Conservation (phyloP, 2,888 invertebrate species). For the Oscheius sp. region DNA sequence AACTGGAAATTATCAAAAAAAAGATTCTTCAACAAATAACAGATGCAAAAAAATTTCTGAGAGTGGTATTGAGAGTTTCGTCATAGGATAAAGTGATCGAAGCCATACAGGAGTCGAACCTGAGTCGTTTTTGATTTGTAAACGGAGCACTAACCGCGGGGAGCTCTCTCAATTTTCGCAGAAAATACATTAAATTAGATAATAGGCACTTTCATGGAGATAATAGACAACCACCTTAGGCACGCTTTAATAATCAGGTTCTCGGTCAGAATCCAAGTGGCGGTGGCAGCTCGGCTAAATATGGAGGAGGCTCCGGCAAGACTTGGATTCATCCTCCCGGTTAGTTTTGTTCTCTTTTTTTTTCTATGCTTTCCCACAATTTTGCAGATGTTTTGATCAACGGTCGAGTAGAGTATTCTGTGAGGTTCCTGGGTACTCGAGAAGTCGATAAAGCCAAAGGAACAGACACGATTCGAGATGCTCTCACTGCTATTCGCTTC, state of each 20-base stretch:
- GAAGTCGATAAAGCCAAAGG: conserved; percentile 96
- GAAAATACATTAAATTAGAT: no score
- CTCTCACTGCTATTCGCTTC: conserved; percentile 85
- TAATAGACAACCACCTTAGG: no score
- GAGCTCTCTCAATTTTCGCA: background rate
- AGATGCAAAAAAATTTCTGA: no score
- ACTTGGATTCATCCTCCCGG: conserved; percentile 70
- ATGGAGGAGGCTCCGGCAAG: conserved; percentile 54
- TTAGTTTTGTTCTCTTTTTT: background rate
- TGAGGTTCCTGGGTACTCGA: conserved; percentile 95
- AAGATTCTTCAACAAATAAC: no score
- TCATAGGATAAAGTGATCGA: no score
- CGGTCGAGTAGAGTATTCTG: conserved; percentile 95
- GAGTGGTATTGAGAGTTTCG: no score
- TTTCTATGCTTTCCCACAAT: background rate
- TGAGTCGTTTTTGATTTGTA: no score
- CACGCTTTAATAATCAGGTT: background rate
- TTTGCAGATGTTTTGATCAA: conserved; percentile 86
- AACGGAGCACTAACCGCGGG: no score
- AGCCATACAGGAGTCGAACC: background rate
- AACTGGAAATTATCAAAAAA: no score
- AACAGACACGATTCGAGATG: conserved; percentile 96
- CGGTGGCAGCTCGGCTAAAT: conserved; percentile 43
- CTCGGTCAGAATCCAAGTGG: conserved; percentile 36
- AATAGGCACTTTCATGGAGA: no score